phyloP scores from a whole-genome alignment of 2,888 invertebrate genomes.

The Catocala fraxini region DNA sequence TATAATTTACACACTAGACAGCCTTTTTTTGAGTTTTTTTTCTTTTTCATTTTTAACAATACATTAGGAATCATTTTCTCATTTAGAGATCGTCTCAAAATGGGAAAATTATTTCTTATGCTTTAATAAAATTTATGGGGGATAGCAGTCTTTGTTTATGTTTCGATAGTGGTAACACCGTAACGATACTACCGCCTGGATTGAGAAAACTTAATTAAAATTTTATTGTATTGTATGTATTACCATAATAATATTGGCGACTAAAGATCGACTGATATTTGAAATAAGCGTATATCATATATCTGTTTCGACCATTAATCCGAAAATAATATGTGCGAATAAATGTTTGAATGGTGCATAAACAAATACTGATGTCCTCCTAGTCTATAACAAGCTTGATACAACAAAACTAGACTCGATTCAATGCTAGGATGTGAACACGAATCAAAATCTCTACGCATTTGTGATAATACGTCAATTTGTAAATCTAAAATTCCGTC shows the following conservation, averaged over 20 bases:
- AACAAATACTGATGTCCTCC: conserved; percentile 30
- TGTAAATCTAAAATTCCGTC: conserved; percentile 20
- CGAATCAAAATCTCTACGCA: conserved; percentile 37
- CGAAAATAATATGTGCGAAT: too few species aligned
- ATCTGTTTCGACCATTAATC: too few species aligned
- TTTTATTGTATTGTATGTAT: too few species aligned
- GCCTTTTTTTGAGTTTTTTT: conserved; percentile 79
- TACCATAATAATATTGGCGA: too few species aligned
- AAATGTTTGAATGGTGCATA: too few species aligned
- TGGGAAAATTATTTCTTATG: conserved; percentile 43
- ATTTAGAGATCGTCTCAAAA: conserved; percentile 29
- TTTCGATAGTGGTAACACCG: too few species aligned
- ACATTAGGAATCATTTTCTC: conserved; percentile 45
- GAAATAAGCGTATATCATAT: too few species aligned
- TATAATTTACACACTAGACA: conserved; percentile 68
- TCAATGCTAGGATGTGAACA: conserved; percentile 19
- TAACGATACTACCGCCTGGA: too few species aligned
- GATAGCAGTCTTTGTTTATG: conserved; percentile 36
- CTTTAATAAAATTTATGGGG: conserved; percentile 22
- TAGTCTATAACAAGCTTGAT: conserved; percentile 36
- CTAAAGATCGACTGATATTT: too few species aligned
- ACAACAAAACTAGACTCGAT: conserved; percentile 31
- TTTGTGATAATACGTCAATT: conserved; percentile 39
- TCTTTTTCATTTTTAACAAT: conserved; percentile 56
- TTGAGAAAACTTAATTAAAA: too few species aligned